Evolutionary conservation across 2,113 vertebrate genomes (phyloP), one percentile per base, ranked within the genome.

Genomic region (Ploceus nigricollis): DNA sequence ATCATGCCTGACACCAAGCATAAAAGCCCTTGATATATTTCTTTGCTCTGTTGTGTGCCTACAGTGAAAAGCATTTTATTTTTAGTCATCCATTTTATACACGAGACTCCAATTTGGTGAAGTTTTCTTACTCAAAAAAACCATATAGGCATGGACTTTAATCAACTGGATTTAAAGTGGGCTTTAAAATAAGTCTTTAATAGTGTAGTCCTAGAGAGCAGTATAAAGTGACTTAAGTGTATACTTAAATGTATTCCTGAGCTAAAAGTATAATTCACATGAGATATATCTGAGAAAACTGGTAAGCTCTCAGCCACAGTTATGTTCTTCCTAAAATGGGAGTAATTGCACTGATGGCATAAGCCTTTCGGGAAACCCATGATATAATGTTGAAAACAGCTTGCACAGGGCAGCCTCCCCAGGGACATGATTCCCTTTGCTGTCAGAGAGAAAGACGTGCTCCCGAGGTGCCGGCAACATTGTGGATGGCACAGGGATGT

Each of bases 401-500:
- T 83, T 77, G 76, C 75, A 35, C 18, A 9, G 20, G 77, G 75
- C 88, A 83, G 54, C 44, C 39, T 78, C 68, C 60, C 17, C 0
- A 70, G 21, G 39, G 56, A 66, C 15, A 15, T 0, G 23, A 54
- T 80, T 90, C 30, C 33, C 44, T 70, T 82, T 58, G 42, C 63
- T 89, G 51, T 61, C 68, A 73, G 28, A 66, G 33, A 22, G 47
- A 65, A 57, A 65, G 50, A 33, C 0, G 0, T 31, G 53, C 17
- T 92, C 35, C 61, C 0, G 0, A 60, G 40, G 28, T 68, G 48
- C 61, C 0, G 0, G 22, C 40, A 44, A 4, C 30, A 14, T 0
- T 15, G 19, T 0, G 0, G 39, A 12, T 60, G n/a, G 66, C 35
- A 33, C 51, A 5, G 54, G 25, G 31, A 5, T 66, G 7, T 18